Evolutionary conservation across 2,797 vertebrate genomes (phyloP), one percentile per base, ranked within the genome.

Genomic region (Notamacropus eugenii): DNA sequence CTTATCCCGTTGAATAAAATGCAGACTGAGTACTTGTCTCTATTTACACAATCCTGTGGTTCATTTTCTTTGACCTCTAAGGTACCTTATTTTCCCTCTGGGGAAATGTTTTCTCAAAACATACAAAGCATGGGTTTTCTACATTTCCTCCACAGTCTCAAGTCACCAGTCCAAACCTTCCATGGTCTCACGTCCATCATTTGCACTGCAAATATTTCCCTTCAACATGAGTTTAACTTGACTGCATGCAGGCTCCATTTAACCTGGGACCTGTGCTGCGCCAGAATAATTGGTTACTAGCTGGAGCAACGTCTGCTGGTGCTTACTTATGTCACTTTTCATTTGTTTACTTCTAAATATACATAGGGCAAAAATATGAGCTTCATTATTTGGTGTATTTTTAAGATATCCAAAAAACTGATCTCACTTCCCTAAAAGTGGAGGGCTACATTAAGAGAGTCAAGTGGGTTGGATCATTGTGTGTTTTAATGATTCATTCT

Each of bases 401-500:
- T 46, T 46, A 82, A 46, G 40, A 82, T 82, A 24, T 82, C 74
- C 40, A 82, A 46, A 82, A 46, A 82, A 9, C 19, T 93, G 87
- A 90, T 94, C 57, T 57, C 5, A 27, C 92, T 96, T 94, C 56
- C 92, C 13, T 93, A 50, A 95, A 55, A 91, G 92, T 0, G 1
- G 46, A 96, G 58, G 55, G 52, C 46, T 55, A 46, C 57, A 96
- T 67, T 96, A 91, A 96, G 91, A 87, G 87, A 93, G 93, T 95
- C 6, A 96, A 90, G 93, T 54, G 58, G 95, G 56, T 59, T 95
- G 96, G 67, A 40, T 74, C 40, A 74, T 74, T 74, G 16, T 14
- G 1, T 67, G 34, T 40, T 8, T 74, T 74, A 40, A 74, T 40
- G 34, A 40, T 74, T 0, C n/a, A 74, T 74, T 74, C n/a, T 74